A percentile compares a stretch with the other conserved stretches of the same genome.
Conservation (phyloP, 2,113 vertebrate genomes). For the Lepidothrix coronata region DNA sequence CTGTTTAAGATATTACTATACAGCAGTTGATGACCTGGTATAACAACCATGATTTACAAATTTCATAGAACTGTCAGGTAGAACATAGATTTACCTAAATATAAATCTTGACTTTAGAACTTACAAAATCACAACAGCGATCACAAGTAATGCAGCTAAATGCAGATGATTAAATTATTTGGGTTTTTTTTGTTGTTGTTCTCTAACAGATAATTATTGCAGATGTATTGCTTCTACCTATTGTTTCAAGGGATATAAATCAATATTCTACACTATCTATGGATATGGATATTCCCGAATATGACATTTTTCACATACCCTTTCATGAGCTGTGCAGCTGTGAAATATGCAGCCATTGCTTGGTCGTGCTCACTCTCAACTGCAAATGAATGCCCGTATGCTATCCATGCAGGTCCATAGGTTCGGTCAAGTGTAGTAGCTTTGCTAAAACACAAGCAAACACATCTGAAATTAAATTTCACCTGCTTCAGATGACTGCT, state of each 20-base stretch:
- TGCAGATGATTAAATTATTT: neutral
- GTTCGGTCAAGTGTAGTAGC: conserved; percentile 94
- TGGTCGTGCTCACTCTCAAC: conserved; percentile 98
- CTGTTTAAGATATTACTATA: neutral
- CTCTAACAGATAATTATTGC: neutral
- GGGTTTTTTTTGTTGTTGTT: neutral
- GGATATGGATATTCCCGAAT: neutral
- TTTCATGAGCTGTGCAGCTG: conserved; percentile 98
- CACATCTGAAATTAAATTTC: neutral
- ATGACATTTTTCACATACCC: conserved; percentile 76
- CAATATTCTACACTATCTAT: neutral
- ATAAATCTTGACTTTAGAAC: neutral
- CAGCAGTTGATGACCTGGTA: neutral
- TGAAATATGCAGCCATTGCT: conserved; percentile 98
- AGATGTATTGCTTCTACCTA: neutral
- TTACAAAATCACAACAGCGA: neutral
- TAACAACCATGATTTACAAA: neutral
- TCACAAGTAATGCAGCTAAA: neutral
- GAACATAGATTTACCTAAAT: neutral
- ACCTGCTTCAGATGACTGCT: neutral
- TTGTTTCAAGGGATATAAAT: neutral
- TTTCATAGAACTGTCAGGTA: neutral
- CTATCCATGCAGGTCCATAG: conserved; percentile 97
- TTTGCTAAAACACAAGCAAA: conserved; percentile 80
- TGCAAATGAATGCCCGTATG: conserved; percentile 95